Conservation (phyloP, 2,113 vertebrate species). For the Etheostoma cragini region DNA sequence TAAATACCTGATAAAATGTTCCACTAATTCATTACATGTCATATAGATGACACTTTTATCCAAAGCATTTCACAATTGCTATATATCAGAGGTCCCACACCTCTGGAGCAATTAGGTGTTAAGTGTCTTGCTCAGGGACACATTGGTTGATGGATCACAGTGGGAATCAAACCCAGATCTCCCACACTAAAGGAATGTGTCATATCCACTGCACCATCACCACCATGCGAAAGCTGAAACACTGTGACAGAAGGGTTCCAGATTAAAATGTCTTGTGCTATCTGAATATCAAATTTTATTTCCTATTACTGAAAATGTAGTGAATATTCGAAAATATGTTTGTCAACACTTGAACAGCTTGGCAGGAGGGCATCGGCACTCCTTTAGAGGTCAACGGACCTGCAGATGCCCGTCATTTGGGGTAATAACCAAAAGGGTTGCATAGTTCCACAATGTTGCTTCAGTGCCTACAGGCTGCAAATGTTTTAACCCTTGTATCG, state of each 20-base stretch:
- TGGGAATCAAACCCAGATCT: too few relatives aligned
- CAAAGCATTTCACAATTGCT: too few relatives aligned
- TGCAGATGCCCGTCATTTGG: conserved; percentile 20
- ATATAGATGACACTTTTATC: too few relatives aligned
- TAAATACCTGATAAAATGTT: neutral
- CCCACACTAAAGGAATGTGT: too few relatives aligned
- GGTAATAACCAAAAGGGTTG: conserved; percentile 29
- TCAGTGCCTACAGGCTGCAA: conserved; percentile 6
- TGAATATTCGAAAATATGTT: conserved; percentile 6
- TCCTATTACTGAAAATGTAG: neutral
- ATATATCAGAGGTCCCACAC: too few relatives aligned
- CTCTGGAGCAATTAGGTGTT: too few relatives aligned
- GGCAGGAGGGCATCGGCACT: neutral
- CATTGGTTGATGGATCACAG: too few relatives aligned
- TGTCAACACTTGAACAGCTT: conserved; percentile 20
- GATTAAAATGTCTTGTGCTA: neutral
- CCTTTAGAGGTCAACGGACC: conserved; percentile 5
- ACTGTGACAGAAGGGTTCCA: neutral
- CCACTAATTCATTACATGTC: too few relatives aligned
- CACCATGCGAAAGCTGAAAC: too few relatives aligned
- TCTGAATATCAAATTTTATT: neutral
- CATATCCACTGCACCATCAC: too few relatives aligned
- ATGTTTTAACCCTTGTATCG: too few relatives aligned
- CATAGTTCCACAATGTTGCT: conserved; percentile 14
- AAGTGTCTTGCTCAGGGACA: too few relatives aligned